Conservation (phyloP, 1,140 invertebrate species). For the Hyposmocoma kahamanoa region DNA sequence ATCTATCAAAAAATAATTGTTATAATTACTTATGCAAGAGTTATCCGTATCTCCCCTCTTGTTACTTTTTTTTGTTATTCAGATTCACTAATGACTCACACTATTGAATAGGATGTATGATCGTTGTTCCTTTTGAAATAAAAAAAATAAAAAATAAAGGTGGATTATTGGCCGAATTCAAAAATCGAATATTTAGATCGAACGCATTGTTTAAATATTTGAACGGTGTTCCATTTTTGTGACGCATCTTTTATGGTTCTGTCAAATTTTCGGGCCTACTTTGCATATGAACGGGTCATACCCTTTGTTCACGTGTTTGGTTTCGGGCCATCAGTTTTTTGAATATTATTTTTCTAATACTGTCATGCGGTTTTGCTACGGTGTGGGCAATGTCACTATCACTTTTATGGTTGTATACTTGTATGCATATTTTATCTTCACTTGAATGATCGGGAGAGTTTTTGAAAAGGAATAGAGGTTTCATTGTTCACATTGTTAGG, state of each 20-base stretch:
- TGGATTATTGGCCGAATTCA: constrained; percentile 21
- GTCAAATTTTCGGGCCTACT: constrained; percentile 22
- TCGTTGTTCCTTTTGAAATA: too few species aligned
- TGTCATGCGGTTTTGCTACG: not conserved
- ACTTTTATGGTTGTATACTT: too few species aligned
- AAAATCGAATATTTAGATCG: constrained; percentile 45
- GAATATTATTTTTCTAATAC: not conserved
- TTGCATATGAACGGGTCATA: constrained; percentile 21
- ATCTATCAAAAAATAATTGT: constrained; percentile 69
- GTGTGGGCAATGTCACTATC: constrained; percentile 7
- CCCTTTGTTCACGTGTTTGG: constrained; percentile 4
- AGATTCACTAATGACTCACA: constrained; percentile 56
- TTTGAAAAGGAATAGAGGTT: too few species aligned
- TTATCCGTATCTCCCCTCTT: constrained; percentile 38
- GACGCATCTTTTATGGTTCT: constrained; percentile 27
- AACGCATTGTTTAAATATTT: constrained; percentile 41
- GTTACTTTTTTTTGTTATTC: constrained; percentile 54
- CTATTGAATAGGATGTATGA: constrained; percentile 32
- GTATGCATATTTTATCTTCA: too few species aligned
- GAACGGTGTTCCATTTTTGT: constrained; percentile 42
- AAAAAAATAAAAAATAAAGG: constrained; percentile 14
- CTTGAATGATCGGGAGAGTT: too few species aligned
- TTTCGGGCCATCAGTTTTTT: not conserved
- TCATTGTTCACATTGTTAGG: too few species aligned
- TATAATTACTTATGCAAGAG: constrained; percentile 64